These are phyloP conservation scores for Drosophila bifasciata DNA, from an alignment of 1,140 invertebrate genomes.

Conservation along the genomic window DNA sequence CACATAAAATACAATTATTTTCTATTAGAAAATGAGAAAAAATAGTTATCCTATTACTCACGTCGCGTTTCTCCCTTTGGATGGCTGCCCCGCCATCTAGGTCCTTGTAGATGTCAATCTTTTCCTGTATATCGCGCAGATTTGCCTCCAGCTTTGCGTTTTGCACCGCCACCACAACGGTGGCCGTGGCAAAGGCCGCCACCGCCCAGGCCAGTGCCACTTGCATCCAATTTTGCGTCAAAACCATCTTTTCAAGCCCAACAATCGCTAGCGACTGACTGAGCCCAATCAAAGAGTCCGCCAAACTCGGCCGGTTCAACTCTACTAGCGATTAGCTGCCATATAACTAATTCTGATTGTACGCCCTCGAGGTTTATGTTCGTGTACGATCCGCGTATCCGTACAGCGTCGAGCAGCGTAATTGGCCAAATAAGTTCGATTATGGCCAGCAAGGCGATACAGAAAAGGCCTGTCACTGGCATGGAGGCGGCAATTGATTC, in stretches of 20 bases:
- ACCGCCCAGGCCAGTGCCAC: constrained; percentile 51
- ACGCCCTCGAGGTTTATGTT: constrained; percentile 50
- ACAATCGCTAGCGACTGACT: constrained; percentile 43
- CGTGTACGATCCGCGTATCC: background rate
- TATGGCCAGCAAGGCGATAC: constrained; percentile 15
- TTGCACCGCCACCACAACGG: constrained; percentile 78
- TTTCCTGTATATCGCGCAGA: constrained; percentile 51
- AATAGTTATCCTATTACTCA: too few relatives aligned
- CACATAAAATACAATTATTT: background rate
- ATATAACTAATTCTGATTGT: constrained; percentile 48
- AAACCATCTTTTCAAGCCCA: constrained; percentile 58
- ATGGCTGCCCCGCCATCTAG: background rate
- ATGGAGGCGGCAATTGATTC: background rate
- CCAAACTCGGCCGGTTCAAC: background rate
- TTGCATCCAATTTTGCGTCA: constrained; percentile 33
- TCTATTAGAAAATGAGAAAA: background rate
- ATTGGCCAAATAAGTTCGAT: constrained; percentile 23
- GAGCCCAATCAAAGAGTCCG: constrained; percentile 13
- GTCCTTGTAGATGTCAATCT: constrained; percentile 52
- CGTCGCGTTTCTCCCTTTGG: constrained; percentile 15
- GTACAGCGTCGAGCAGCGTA: constrained; percentile 39
- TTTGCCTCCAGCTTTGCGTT: constrained; percentile 48
- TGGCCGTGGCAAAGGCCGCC: constrained; percentile 81
- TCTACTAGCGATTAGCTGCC: constrained; percentile 9
- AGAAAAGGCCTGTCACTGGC: constrained; percentile 5